Evolutionary conservation across 2,113 vertebrate species (phyloP), one percentile per base, ranked within the genome.

Genomic region (Callipepla californica): DNA sequence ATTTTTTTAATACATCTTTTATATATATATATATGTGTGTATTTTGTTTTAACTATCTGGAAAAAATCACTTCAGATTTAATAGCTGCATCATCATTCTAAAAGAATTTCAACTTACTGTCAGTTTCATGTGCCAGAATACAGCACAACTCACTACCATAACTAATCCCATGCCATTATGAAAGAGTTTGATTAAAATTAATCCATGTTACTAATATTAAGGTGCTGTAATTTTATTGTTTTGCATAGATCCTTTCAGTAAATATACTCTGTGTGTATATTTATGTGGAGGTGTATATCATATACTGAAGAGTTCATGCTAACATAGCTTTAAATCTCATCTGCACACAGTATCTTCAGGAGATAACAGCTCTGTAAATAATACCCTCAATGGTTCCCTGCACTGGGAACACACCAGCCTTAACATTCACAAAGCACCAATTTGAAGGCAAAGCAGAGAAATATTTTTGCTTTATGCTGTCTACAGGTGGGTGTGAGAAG

Each of bases 401-500:
- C 11, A 5, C 0, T 58, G 34, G 19, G 19, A 80, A 12, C 25
- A 74, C 42, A 55, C 2, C 5, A 72, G 5, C 11, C 44, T 51
- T 36, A 20, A 2, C 19, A 4, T 36, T 73, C 40, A 15, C 6
- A 34, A 12, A 75, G 28, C 3, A 7, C 18, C 16, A 1, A 0
- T 70, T 48, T 20, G 21, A 77, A 11, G 19, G 11, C 30, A 67
- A 55, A 57, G 15, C 34, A 74, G 55, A 65, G 50, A 66, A 83
- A 21, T 22, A 23, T 11, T 15, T 82, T 19, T 36, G 2, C 2
- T 51, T 83, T 66, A 62, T 36, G 5, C 11, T 73, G 22, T 30
- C 32, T 28, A 4, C 0, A 0, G 34, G 20, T 17, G 68, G 32
- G 2, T 0, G 1, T 66, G 42, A 45, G 15, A 38, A 72, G 6